Evolutionary conservation across 2,113 vertebrate species (phyloP).

Genomic region (Ivindomyrus marchei): DNA sequence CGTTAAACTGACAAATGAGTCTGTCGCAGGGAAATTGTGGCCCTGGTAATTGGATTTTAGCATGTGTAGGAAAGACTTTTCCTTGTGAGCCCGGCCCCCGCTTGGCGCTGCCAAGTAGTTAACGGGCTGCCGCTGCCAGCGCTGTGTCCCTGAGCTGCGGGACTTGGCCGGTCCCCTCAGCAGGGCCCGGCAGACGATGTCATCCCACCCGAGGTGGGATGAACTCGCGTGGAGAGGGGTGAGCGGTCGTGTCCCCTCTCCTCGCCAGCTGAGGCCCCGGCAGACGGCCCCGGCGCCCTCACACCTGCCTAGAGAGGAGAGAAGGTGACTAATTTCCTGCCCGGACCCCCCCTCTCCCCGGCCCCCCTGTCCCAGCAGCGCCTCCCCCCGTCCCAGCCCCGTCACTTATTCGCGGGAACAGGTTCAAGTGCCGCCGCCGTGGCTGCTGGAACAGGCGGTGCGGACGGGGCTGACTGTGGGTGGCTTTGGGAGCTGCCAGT

Average conservation of each 20-base stretch:
- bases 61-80: constrained; percentile 31
- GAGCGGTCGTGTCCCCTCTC: constrained; percentile 23
- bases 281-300: constrained; percentile 27
- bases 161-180: constrained; percentile 27
- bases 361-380: not conserved
- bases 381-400: constrained; percentile 19
- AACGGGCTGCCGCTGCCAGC: constrained; percentile 31
- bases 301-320: not conserved
- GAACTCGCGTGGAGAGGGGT: constrained; percentile 33
- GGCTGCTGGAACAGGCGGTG: constrained; percentile 32
- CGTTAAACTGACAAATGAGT: constrained; percentile 36
- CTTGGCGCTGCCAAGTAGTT: constrained; percentile 29
- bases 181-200: constrained; percentile 23
- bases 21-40: constrained; percentile 24
- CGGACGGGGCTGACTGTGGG: constrained; percentile 38
- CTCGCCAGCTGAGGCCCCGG: constrained; percentile 18
- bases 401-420: constrained; percentile 43
- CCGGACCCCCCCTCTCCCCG: not conserved
- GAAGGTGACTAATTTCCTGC: constrained; percentile 18
- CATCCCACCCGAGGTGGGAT: constrained; percentile 32
- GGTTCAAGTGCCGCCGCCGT: constrained; percentile 35
- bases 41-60: constrained; percentile 38
- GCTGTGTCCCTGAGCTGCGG: constrained; percentile 29
- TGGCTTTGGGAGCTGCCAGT: constrained; percentile 34
- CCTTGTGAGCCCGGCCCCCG: constrained; percentile 8